Evolutionary conservation across 2,113 vertebrate genomes (phyloP), one percentile per base, ranked within the genome.

Genomic region (Herpetotheres cachinnans): DNA sequence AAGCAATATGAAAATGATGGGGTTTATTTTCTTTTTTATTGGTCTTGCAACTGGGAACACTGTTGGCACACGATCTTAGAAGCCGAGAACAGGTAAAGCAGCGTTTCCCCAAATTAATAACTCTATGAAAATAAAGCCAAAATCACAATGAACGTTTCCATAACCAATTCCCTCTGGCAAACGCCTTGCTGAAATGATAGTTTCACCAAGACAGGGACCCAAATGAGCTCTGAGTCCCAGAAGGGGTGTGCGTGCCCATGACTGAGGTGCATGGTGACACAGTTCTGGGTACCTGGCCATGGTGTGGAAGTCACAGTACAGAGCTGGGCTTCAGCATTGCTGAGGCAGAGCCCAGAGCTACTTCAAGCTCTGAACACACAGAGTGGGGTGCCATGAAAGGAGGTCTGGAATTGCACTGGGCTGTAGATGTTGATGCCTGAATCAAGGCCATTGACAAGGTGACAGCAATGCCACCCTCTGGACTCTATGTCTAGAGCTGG

Each of bases 241-340:
- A 61, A 80, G 72, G 49, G 13, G 34, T 1, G 1, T 21, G 4
- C 0, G 0, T 44, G 40, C 19, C 58, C 16, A 12, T 7, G 2
- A 2, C 32, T 27, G 44, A 30, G 15, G 34, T 29, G 13, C 14
- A 10, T 6, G 25, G 36, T 49, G 49, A 42, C 34, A 54, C 5
- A 25, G 2, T 36, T 85, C 30, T 21, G 59, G 34, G 25, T 71
- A 36, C 50, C 27, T 71, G 63, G 49, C 30, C 1, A 0, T 58
- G 7, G 14, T 12, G 38, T 49, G 32, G 44, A 76, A 82, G 49
- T 34, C 52, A 81, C 32, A 38, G 40, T 0, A 26, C 20, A 46
- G 36, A 72, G 13, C 5, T 93, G 91, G 42, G 25, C 22, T 94
- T 47, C 30, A 34, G 6, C 38, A 38, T 16, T 4, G 1, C 24